Conservation (phyloP, 2,113 vertebrate genomes). For the Malurus alboscapulatus region DNA sequence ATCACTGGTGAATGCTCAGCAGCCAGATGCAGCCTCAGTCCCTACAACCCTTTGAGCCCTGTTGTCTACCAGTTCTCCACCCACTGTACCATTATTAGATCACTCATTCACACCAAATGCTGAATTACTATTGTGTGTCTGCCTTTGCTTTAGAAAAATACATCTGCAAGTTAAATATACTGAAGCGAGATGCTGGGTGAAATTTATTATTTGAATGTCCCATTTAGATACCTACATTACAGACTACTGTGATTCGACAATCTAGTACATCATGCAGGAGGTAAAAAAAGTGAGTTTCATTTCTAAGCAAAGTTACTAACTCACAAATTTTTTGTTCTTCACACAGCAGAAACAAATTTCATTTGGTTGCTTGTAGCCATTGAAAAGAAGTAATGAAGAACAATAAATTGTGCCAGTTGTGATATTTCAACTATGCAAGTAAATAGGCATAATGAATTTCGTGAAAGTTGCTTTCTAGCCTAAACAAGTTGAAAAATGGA, state of each 20-base stretch:
- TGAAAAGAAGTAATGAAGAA: background rate
- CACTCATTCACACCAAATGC: background rate
- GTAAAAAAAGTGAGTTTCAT: background rate
- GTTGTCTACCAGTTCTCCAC: background rate
- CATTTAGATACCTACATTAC: background rate
- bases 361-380: background rate
- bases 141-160: background rate
- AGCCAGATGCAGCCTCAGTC: background rate
- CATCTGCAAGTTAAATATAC: background rate
- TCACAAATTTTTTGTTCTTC: background rate
- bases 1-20: accelerated
- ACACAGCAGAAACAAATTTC: background rate
- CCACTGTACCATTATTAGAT: background rate
- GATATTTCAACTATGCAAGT: background rate
- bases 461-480: background rate
- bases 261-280: background rate
- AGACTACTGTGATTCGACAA: background rate
- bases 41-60: background rate
- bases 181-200: background rate
- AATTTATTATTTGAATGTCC: background rate
- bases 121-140: background rate
- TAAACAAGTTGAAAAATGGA: slow-evolving; percentile 44
- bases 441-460: background rate
- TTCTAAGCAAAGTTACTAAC: background rate
- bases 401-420: background rate